phyloP scores from a whole-genome alignment of 2,113 vertebrate genomes.

The Rhizomys pruinosus region DNA sequence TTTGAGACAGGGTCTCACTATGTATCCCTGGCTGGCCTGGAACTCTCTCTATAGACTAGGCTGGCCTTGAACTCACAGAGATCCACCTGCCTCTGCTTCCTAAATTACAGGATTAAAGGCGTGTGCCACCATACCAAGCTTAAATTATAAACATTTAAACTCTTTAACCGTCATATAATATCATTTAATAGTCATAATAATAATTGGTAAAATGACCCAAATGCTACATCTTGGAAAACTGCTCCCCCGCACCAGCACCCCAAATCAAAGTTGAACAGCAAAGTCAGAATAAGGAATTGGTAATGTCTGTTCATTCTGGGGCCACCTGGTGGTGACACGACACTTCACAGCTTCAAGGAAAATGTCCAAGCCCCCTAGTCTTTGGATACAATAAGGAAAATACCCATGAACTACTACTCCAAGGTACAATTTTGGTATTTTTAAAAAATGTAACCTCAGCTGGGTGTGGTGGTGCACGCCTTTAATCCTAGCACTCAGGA shows the following conservation, averaged over 20 bases:
- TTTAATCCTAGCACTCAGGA: too few species aligned
- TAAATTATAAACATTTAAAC: too few species aligned
- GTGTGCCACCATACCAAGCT: too few species aligned
- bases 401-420: background rate
- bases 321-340: background rate
- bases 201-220: background rate
- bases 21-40: too few species aligned
- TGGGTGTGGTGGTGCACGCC: too few species aligned
- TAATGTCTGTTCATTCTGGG: background rate
- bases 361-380: rapidly evolving
- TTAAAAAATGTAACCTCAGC: background rate
- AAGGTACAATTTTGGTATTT: background rate
- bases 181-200: too few species aligned
- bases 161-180: too few species aligned
- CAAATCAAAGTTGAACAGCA: background rate
- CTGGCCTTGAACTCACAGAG: too few species aligned
- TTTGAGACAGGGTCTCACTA: too few species aligned
- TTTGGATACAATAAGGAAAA: background rate
- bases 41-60: too few species aligned
- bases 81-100: too few species aligned
- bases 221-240: background rate
- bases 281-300: background rate
- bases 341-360: background rate
- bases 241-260: background rate
- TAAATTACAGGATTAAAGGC: too few species aligned